Conservation (phyloP, 2,113 vertebrate species). For the Psammodynastes pulverulentus region DNA sequence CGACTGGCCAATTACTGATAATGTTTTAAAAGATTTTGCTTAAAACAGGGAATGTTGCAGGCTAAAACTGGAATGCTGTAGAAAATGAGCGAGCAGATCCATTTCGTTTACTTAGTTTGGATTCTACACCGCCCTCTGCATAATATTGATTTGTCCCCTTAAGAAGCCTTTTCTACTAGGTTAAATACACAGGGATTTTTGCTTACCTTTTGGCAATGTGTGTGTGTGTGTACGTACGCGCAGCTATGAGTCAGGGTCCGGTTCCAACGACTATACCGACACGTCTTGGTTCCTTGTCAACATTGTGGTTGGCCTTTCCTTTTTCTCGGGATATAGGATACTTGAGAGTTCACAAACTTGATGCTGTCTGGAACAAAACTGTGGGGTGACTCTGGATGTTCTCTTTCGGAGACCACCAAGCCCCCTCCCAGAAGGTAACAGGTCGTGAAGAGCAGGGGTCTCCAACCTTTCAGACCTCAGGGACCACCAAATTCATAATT, state of each 20-base stretch:
- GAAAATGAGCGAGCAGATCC: background rate
- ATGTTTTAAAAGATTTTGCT: background rate
- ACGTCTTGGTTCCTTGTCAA: too few relatives aligned
- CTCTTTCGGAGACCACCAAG: too few relatives aligned
- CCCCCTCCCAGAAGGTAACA: too few relatives aligned
- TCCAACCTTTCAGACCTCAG: too few relatives aligned
- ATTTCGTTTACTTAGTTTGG: background rate
- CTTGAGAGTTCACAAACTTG: too few relatives aligned
- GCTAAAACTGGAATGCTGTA: background rate
- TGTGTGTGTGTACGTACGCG: background rate
- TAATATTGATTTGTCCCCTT: background rate
- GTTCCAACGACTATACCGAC: background rate
- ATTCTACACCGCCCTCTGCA: background rate
- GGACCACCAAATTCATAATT: too few relatives aligned
- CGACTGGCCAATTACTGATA: background rate
- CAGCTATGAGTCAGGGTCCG: background rate
- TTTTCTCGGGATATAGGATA: too few relatives aligned
- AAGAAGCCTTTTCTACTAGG: background rate
- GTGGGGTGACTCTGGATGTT: too few relatives aligned
- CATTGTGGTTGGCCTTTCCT: too few relatives aligned
- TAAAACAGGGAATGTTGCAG: background rate
- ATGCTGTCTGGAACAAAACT: too few relatives aligned
- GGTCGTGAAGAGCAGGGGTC: too few relatives aligned
- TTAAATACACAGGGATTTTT: background rate
- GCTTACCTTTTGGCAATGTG: background rate